Percentiles rank a stretch among this genome's conserved stretches.
These are phyloP conservation scores for Rhagologus leucostigma DNA, from an alignment of 2,113 vertebrate species.

Conservation along the genomic window DNA sequence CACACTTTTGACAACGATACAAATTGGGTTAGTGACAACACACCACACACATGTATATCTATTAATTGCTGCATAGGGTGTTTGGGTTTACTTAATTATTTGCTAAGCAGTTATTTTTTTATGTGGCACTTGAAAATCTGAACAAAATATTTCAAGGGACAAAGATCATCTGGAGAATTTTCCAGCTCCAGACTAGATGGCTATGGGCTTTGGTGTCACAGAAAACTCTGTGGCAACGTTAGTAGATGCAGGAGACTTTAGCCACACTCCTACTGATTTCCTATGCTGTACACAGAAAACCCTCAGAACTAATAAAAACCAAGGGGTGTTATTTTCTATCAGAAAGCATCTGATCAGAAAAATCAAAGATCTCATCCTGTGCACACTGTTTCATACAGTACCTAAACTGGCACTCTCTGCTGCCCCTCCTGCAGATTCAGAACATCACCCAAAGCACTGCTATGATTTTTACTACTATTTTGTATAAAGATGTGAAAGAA, in stretches of 20 bases:
- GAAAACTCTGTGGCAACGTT: not conserved
- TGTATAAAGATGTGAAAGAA: not conserved
- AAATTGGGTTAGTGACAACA: not conserved
- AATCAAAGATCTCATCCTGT: not conserved
- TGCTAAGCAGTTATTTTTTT: not conserved
- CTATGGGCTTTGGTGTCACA: not conserved
- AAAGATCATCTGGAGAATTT: not conserved
- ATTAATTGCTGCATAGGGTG: not conserved
- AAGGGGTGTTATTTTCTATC: not conserved
- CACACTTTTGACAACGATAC: not conserved
- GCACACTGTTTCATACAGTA: not conserved
- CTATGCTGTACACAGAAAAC: not conserved
- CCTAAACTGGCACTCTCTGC: not conserved
- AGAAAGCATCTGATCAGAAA: not conserved
- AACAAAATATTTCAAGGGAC: not conserved
- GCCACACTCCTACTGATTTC: not conserved
- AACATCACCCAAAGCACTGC: not conserved
- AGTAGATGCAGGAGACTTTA: not conserved
- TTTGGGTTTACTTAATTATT: not conserved
- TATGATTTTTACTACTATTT: not conserved
- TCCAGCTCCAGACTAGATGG: not conserved
- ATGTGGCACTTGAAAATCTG: not conserved
- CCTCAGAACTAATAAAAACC: not conserved
- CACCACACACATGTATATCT: rapidly evolving
- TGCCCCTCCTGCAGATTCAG: not conserved